Percentiles rank a stretch among this genome's conserved stretches.
phyloP scores from a whole-genome alignment of 2,888 invertebrate genomes.

The Ptilodon capucinus region DNA sequence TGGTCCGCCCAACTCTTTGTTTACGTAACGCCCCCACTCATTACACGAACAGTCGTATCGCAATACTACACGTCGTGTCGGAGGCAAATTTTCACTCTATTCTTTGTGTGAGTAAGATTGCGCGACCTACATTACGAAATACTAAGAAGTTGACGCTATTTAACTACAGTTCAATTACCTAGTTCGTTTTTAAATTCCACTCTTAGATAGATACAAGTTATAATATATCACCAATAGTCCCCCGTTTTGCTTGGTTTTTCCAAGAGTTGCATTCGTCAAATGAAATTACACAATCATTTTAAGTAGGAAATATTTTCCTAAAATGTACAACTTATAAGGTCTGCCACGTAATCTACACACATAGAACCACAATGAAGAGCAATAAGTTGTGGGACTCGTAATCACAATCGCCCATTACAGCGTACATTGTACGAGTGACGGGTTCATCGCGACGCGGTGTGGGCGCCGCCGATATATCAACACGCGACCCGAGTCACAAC shows the following conservation, averaged over 20 bases:
- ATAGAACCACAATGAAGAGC: slow-evolving; percentile 13
- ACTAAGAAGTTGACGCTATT: not conserved
- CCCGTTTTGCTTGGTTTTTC: too few relatives aligned
- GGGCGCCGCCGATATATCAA: slow-evolving; percentile 61
- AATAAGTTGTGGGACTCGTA: slow-evolving; percentile 43
- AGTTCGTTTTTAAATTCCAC: too few relatives aligned
- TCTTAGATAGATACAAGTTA: too few relatives aligned
- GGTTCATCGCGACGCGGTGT: slow-evolving; percentile 41
- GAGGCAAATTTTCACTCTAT: slow-evolving; percentile 10
- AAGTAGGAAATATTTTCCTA: not conserved
- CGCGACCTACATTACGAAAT: not conserved
- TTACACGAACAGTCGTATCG: slow-evolving; percentile 59
- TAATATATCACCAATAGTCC: too few relatives aligned
- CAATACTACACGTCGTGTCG: slow-evolving; percentile 37
- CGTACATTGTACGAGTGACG: slow-evolving; percentile 41
- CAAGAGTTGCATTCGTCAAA: too few relatives aligned
- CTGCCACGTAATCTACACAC: not conserved
- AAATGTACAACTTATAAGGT: not conserved
- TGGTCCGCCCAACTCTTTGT: slow-evolving; percentile 79
- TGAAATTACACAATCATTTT: too few relatives aligned
- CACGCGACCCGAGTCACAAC: slow-evolving; percentile 17
- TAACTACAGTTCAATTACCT: not conserved
- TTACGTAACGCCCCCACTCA: slow-evolving; percentile 78
- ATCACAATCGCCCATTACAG: slow-evolving; percentile 47
- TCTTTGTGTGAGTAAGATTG: not conserved